These are phyloP conservation scores for Neodiprion fabricii DNA, from an alignment of 1,140 invertebrate genomes.

Conservation along the genomic window DNA sequence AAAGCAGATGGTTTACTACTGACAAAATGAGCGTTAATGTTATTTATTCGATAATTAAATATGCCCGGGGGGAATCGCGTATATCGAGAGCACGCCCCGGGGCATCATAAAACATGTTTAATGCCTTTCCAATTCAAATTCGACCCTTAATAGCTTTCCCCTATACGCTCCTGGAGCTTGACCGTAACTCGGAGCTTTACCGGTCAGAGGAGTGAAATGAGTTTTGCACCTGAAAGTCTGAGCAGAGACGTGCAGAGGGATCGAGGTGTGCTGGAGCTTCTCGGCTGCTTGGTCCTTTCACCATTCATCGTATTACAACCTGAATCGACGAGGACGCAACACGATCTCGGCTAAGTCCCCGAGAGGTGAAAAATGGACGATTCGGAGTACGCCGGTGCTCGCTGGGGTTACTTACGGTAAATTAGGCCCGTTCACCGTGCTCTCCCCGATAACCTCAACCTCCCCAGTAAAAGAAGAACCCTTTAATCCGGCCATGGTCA, in stretches of 20 bases:
- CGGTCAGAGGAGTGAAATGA: not conserved
- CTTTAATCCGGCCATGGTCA: not conserved
- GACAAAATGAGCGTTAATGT: slow-evolving; percentile 45
- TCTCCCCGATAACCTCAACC: not conserved
- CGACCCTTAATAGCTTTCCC: slow-evolving; percentile 14
- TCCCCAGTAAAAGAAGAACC: not conserved
- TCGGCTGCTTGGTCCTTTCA: too few species aligned
- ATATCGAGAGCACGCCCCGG: slow-evolving; percentile 34
- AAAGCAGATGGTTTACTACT: slow-evolving; percentile 5
- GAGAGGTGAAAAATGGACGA: too few species aligned
- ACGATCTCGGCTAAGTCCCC: too few species aligned
- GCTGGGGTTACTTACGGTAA: not conserved
- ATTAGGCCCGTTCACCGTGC: not conserved
- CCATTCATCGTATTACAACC: too few species aligned
- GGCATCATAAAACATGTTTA: slow-evolving; percentile 48
- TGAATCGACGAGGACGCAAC: too few species aligned
- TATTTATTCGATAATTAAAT: slow-evolving; percentile 50
- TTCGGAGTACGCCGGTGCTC: too few species aligned
- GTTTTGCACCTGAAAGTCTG: not conserved
- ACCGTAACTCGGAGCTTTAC: not conserved
- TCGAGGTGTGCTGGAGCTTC: too few species aligned
- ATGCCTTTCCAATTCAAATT: slow-evolving; percentile 50
- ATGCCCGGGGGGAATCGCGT: slow-evolving; percentile 30
- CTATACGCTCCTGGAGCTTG: not conserved
- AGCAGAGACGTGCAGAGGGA: not conserved